Evolutionary conservation across 2,888 invertebrate species (phyloP).

Genomic region (Lordiphosa andalusiaca): DNA sequence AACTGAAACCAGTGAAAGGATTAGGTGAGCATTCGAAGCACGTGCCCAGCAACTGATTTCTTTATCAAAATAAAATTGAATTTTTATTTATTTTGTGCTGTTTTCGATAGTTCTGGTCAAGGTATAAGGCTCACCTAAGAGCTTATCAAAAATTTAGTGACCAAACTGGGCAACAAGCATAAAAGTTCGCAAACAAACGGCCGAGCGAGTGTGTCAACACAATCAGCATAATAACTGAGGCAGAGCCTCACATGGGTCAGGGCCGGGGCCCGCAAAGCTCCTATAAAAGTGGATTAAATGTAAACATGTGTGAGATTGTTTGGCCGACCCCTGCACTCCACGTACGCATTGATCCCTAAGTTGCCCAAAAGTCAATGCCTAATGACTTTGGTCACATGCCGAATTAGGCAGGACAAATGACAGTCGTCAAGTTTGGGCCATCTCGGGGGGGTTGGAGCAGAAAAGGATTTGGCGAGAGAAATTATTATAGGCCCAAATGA

Average conservation of each 20-base stretch:
- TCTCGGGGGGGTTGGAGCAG: conserved; percentile 23
- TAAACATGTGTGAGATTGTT: conserved; percentile 55
- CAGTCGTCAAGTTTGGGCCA: conserved; percentile 21
- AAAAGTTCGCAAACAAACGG: conserved; percentile 22
- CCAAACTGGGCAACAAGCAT: conserved; percentile 27
- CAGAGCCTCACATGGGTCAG: conserved; percentile 34
- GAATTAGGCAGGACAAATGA: conserved; percentile 58
- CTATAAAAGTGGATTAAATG: conserved; percentile 70
- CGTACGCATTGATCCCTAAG: conserved; percentile 49
- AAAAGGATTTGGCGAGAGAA: conserved; percentile 16
- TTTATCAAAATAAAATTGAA: conserved; percentile 37
- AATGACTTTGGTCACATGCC: conserved; percentile 61
- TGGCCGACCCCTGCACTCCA: conserved; percentile 1
- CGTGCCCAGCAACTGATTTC: conserved; percentile 15
- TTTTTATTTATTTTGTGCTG: conserved; percentile 38
- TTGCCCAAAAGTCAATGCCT: conserved; percentile 43
- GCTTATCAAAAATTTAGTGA: conserved; percentile 54
- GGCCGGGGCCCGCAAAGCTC: conserved; percentile 30
- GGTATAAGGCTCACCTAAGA: conserved; percentile 25
- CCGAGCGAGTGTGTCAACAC: conserved; percentile 54
- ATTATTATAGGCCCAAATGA: conserved; percentile 19
- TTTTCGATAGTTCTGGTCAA: conserved; percentile 18
- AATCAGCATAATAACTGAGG: conserved; percentile 67
- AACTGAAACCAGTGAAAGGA: background rate
- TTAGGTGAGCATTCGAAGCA: conserved; percentile 12